Evolutionary conservation across 2,888 invertebrate genomes (phyloP).

Genomic region (Sylvicola fuscatus): DNA sequence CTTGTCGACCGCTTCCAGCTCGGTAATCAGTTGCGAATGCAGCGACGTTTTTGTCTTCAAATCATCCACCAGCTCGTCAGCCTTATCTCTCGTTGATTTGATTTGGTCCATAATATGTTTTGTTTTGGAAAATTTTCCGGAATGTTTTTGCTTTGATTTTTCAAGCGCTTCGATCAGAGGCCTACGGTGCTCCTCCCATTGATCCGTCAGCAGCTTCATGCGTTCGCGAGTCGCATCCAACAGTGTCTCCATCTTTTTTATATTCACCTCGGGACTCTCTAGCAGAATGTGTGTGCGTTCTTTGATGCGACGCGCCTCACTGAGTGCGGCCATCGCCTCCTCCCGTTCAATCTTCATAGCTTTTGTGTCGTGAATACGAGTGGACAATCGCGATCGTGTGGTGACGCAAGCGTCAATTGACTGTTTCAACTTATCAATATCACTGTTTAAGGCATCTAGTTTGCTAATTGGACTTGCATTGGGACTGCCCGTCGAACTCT

Average conservation of each 20-base stretch:
- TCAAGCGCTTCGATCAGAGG: constrained; percentile 36
- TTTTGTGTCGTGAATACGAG: constrained; percentile 11
- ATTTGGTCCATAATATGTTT: constrained; percentile 9
- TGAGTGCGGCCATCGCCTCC: constrained; percentile 20
- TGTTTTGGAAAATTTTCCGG: constrained; percentile 12
- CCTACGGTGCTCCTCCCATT: constrained; percentile 51
- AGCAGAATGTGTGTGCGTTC: constrained; percentile 40
- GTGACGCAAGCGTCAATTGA: constrained; percentile 19
- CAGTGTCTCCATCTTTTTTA: constrained; percentile 32
- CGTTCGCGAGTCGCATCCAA: constrained; percentile 40
- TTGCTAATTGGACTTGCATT: constrained; percentile 4
- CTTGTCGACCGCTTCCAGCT: constrained; percentile 32
- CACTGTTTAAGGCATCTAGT: constrained; percentile 9
- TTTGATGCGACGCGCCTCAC: constrained; percentile 29
- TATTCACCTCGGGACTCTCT: constrained; percentile 38
- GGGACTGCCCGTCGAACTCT: no score
- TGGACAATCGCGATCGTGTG: constrained; percentile 11
- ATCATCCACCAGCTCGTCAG: constrained; percentile 22
- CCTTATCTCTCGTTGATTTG: constrained; percentile 13
- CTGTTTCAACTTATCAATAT: constrained; percentile 19
- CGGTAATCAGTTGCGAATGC: constrained; percentile 24
- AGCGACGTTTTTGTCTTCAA: constrained; percentile 22
- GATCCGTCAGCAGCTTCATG: constrained; percentile 38
- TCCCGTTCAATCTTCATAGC: constrained; percentile 20
- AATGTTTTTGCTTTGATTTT: constrained; percentile 19